Evolutionary conservation across 2,113 vertebrate genomes (phyloP), one percentile per base, ranked within the genome.

Genomic region (Siniperca chuatsi): DNA sequence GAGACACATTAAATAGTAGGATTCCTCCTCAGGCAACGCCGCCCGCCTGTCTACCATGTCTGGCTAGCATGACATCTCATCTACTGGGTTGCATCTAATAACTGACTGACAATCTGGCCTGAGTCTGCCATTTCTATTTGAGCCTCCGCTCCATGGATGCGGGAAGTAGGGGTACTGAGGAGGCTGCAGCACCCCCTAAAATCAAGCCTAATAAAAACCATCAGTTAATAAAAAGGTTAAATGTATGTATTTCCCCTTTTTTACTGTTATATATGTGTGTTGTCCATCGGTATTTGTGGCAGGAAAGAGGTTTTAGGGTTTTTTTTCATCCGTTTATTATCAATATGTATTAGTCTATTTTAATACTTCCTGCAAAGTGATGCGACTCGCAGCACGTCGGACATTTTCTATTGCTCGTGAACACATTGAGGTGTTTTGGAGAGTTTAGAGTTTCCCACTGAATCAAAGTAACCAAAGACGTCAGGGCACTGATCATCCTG

Each of bases 61-160:
- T 92, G 92, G 89, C 90, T 92, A 83, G 89, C 92, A 81, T 84
- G 92, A 89, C 86, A 85, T 91, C 89, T 89, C 94, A 90, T 92
- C 89, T 69, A 73, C 89, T 74, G 29, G 29, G 29, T 29, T 29
- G 29, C 29, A 29, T 29, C 29, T 29, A 29, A 29, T 29, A 76
- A 79, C 88, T 88, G 90, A 86, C 86, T 90, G 87, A 87, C 87
- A 87, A 91, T 92, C 92, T 93, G 92, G 93, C 92, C 90, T 35
- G 75, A 79, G 85, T 82, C 46, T 80, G 70, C 55, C 6, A 15
- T 78, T 83, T 80, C 83, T 94, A 88, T 91, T 90, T 61, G 92
- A 91, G 91, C 72, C 76, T 72, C 79, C 77, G 83, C 91, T 90
- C 75, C 85, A 44, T 18, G 37, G 70, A 83, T 1, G 40, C 48